A percentile compares a stretch with the other conserved stretches of the same genome.
Conservation (phyloP, 2,888 invertebrate species). For the Lasioglossum leucozonium region DNA sequence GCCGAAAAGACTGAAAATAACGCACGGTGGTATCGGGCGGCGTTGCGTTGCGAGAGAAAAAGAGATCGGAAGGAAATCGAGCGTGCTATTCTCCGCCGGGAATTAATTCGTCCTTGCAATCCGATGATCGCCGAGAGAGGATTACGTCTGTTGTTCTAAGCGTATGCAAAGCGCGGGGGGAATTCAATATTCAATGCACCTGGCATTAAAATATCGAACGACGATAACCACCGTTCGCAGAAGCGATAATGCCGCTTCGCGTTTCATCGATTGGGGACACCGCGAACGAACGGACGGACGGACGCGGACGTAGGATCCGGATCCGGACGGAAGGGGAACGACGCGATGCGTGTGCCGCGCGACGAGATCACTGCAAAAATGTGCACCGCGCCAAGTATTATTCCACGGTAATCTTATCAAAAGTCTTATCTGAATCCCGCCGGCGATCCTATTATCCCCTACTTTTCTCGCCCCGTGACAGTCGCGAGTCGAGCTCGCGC, state of each 20-base stretch:
- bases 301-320: no score
- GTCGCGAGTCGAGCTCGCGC: constrained; percentile 1
- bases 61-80: constrained; percentile 12
- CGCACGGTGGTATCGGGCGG: constrained; percentile 18
- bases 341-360: background rate
- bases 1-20: background rate
- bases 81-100: background rate
- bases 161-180: constrained; percentile 7
- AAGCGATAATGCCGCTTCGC: background rate
- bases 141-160: background rate
- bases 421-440: constrained; percentile 62
- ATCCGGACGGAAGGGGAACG: no score
- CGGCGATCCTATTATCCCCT: constrained; percentile 58
- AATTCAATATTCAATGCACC: background rate
- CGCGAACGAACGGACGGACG: background rate
- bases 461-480: constrained; percentile 39
- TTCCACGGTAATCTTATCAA: constrained; percentile 63
- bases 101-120: background rate
- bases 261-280: background rate
- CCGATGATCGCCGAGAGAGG: background rate
- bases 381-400: constrained; percentile 27
- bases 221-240: background rate
- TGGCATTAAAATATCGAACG: background rate
- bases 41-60: background rate
- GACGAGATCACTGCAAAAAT: constrained; percentile 4